Evolutionary conservation across 2,113 vertebrate genomes (phyloP).

Genomic region (Phalacrocorax carbo): DNA sequence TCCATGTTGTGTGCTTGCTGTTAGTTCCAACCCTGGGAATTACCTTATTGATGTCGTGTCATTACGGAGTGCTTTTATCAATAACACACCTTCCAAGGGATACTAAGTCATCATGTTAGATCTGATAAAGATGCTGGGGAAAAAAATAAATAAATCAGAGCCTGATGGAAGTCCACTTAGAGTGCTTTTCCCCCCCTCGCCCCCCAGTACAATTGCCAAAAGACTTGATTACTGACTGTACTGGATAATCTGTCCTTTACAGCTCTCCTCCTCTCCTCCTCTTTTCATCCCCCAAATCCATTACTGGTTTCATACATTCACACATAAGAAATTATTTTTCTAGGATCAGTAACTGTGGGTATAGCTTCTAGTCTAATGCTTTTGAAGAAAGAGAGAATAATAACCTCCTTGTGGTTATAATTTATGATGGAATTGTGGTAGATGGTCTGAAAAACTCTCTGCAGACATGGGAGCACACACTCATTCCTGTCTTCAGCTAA

Average conservation of each 20-base stretch:
- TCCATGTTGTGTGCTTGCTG: not conserved
- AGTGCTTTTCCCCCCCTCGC: not conserved
- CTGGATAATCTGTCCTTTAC: not conserved
- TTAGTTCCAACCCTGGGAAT: not conserved
- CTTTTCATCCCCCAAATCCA: not conserved
- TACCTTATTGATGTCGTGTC: not conserved
- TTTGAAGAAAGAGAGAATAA: not conserved
- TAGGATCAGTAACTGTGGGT: not conserved
- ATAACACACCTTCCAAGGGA: not conserved
- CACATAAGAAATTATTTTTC: not conserved
- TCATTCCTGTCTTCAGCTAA: not conserved
- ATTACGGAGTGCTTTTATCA: not conserved
- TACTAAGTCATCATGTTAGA: not conserved
- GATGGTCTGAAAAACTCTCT: not conserved
- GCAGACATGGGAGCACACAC: not conserved
- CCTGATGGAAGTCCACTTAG: not conserved
- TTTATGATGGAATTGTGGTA: not conserved
- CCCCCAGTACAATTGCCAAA: not conserved
- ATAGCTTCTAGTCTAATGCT: not conserved
- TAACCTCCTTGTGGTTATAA: not conserved
- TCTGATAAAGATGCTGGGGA: not conserved
- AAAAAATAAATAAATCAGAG: not conserved
- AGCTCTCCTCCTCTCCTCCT: fast-evolving
- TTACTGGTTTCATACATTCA: not conserved
- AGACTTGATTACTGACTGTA: not conserved